A percentile compares a stretch with the other conserved stretches of the same genome.
Evolutionary conservation across 2,797 vertebrate genomes (phyloP).

Genomic region (Choloepus didactylus): DNA sequence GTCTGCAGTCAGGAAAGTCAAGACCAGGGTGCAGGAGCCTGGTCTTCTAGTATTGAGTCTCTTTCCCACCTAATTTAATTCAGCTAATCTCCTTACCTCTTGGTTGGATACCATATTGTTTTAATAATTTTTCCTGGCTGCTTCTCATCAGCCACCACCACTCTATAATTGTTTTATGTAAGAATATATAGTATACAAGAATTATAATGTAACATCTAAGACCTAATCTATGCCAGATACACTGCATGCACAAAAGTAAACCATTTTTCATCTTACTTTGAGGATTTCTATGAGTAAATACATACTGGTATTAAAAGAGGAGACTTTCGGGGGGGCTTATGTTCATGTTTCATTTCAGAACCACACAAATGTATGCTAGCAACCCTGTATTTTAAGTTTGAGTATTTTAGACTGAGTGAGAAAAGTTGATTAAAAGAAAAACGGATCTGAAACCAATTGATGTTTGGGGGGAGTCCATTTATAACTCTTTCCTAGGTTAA

Average conservation of each 20-base stretch:
- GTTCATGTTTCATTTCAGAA: conserved; percentile 56
- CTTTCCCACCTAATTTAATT: not conserved
- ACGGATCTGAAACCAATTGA: not conserved
- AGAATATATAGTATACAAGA: not conserved
- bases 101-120: not conserved
- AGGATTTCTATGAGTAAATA: conserved; percentile 47
- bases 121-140: conserved; percentile 30
- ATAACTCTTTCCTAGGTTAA: conserved; percentile 8
- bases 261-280: conserved; percentile 46
- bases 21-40: not conserved
- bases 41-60: not conserved
- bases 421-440: conserved; percentile 55
- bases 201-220: conserved; percentile 2
- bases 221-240: not conserved
- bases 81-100: not conserved
- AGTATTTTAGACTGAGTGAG: not conserved
- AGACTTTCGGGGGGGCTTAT: conserved; percentile 4
- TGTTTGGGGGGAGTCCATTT: conserved; percentile 7
- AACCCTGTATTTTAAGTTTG: not conserved
- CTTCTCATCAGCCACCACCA: conserved; percentile 14
- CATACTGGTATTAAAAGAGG: conserved; percentile 45
- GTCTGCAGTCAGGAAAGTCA: conserved; percentile 3
- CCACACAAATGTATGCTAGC: not conserved
- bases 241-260: not conserved
- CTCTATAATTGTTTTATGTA: conserved; percentile 22